A percentile compares a stretch with the other conserved stretches of the same genome.
These are phyloP conservation scores for Apostichopus japonicus DNA, from an alignment of 35 echinoderm and acorn worm genomes.

Conservation along the genomic window DNA sequence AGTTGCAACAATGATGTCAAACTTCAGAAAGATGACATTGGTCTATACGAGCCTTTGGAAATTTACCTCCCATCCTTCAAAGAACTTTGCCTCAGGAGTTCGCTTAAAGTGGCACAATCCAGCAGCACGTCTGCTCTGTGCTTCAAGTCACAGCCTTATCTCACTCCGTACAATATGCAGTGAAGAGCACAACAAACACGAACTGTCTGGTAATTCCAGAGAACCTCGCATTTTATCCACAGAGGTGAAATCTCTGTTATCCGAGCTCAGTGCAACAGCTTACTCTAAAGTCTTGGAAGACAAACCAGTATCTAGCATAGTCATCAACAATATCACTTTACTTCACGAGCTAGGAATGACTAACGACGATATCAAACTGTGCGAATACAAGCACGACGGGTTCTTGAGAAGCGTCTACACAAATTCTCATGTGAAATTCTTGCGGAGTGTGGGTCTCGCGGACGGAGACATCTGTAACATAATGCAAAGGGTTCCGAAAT, in stretches of 20 bases:
- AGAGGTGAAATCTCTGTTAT: not conserved
- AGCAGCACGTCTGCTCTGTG: not conserved
- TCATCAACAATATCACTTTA: constrained; percentile 27
- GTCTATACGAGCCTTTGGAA: not conserved
- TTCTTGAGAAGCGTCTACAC: not conserved
- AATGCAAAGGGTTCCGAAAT: constrained; percentile 67
- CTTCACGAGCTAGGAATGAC: constrained; percentile 30
- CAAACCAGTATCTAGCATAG: not conserved
- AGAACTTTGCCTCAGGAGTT: not conserved
- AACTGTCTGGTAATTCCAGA: not conserved
- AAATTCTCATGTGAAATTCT: constrained; percentile 49
- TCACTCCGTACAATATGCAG: not conserved
- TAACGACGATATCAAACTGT: constrained; percentile 20
- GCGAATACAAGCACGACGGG: constrained; percentile 16
- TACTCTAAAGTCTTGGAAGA: not conserved
- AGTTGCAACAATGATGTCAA: not conserved
- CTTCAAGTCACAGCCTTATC: not conserved
- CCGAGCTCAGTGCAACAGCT: not conserved
- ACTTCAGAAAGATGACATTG: not conserved
- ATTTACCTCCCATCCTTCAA: not conserved
- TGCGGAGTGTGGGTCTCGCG: constrained; percentile 52
- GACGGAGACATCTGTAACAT: constrained; percentile 59
- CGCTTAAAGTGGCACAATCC: not conserved
- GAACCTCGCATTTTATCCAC: not conserved
- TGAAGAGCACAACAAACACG: not conserved